Evolutionary conservation across 2,113 vertebrate genomes (phyloP), one percentile per base, ranked within the genome.

Genomic region (Etheostoma cragini): DNA sequence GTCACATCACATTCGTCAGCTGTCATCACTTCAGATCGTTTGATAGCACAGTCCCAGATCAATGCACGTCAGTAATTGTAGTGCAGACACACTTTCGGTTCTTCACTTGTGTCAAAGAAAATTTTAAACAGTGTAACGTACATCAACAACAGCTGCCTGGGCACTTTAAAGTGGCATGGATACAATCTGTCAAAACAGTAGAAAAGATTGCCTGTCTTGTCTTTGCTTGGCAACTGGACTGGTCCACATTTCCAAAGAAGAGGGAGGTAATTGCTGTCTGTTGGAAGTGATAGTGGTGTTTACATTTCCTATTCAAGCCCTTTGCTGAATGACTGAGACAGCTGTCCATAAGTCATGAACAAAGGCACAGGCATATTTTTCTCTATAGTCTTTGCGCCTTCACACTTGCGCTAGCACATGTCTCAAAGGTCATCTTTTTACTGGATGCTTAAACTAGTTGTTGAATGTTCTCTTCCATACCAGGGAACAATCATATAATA

Each of bases 281-380:
- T 89, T 87, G 87, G 78, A 87, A 82, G 49, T 87, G 79, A 80
- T 82, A 87, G 84, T 49, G 58, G 46, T 91, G 88, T 91, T 93
- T 93, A 89, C 81, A 76, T 90, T 90, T 88, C 78, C 73, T 49
- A 66, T 87, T 77, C 60, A 61, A 86, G 83, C 76, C 73, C 72
- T 58, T 61, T 70, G 78, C 50, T 71, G 83, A 91, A 78, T 78
- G 88, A 89, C 79, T 52, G 63, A 76, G 69, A 79, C 88, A 94
- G 91, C 89, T 94, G 93, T 80, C 76, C 78, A 24, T 83, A 72
- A 71, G 72, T 66, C 67, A 45, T 52, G 53, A 81, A 82, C 66
- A 62, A 64, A 47, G 35, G 17, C 45, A 50, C 50, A 30, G 78
- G 46, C 57, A 52, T 77, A 71, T 83, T 68, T 68, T 72, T 64